phyloP scores from a whole-genome alignment of 2,113 vertebrate species.

The Petroica traversi region DNA sequence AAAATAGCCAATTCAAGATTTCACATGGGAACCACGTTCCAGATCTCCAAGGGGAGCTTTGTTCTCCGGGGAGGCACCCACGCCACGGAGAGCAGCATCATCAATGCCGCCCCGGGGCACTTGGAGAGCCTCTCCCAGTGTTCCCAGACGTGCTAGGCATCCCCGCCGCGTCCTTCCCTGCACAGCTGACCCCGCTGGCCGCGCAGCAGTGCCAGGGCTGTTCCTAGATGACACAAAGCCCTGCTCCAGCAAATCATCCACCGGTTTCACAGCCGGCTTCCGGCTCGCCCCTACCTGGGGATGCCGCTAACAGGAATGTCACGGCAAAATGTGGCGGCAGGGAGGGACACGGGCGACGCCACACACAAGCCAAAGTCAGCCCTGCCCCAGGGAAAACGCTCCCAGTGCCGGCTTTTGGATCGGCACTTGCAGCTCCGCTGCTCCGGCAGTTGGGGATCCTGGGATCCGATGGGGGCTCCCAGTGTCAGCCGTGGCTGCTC shows the following conservation, averaged over 20 bases:
- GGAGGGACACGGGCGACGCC: neutral
- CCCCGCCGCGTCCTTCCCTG: rapidly evolving
- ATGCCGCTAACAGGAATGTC: rapidly evolving
- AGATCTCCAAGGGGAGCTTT: conserved; percentile 21
- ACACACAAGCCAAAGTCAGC: neutral
- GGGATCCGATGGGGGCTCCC: neutral
- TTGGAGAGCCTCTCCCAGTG: neutral
- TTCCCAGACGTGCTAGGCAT: neutral
- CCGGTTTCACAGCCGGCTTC: rapidly evolving
- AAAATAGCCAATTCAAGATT: conserved; percentile 24
- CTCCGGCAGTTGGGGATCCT: neutral
- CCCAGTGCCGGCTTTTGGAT: neutral
- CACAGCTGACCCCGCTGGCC: neutral
- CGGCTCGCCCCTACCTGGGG: neutral
- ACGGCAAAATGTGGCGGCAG: neutral
- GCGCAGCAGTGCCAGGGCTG: neutral
- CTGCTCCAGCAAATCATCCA: neutral
- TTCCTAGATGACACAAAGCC: neutral
- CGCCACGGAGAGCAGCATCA: rapidly evolving
- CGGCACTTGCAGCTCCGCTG: neutral
- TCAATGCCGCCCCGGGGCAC: neutral
- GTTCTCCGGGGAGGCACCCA: neutral
- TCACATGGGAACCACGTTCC: conserved; percentile 6
- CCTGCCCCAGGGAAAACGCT: neutral
- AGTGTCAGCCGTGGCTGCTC: neutral